phyloP scores from a whole-genome alignment of 2,113 vertebrate genomes.

The Ivindomyrus marchei region DNA sequence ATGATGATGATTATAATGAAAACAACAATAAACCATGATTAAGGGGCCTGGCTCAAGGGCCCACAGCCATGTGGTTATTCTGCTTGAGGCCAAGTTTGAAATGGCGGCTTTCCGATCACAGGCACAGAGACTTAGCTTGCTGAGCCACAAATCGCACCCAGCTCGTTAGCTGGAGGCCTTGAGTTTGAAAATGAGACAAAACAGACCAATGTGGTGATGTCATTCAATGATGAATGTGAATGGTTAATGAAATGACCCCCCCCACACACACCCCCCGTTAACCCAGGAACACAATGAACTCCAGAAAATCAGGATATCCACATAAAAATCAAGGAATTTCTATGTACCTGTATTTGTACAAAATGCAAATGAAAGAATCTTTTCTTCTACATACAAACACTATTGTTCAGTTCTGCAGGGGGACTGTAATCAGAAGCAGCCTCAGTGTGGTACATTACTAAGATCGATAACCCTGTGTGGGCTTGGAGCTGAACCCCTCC shows the following conservation, averaged over 20 bases:
- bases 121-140: background rate
- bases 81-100: background rate
- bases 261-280: background rate
- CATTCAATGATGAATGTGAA: background rate
- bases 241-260: background rate
- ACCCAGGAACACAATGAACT: background rate
- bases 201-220: background rate
- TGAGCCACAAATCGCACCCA: background rate
- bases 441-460: background rate
- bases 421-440: background rate
- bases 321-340: background rate
- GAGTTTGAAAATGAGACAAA: background rate
- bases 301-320: background rate
- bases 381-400: background rate
- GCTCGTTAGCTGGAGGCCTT: background rate
- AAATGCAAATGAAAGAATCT: background rate
- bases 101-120: background rate
- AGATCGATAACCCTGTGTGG: background rate
- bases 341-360: background rate
- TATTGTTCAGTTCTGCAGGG: background rate
- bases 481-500: background rate
- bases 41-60: background rate
- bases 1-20: background rate
- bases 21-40: background rate
- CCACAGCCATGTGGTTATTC: background rate